A percentile compares a stretch with the other conserved stretches of the same genome.
Evolutionary conservation across 2,113 vertebrate species (phyloP).

Genomic region (Nothoprocta pentlandii): DNA sequence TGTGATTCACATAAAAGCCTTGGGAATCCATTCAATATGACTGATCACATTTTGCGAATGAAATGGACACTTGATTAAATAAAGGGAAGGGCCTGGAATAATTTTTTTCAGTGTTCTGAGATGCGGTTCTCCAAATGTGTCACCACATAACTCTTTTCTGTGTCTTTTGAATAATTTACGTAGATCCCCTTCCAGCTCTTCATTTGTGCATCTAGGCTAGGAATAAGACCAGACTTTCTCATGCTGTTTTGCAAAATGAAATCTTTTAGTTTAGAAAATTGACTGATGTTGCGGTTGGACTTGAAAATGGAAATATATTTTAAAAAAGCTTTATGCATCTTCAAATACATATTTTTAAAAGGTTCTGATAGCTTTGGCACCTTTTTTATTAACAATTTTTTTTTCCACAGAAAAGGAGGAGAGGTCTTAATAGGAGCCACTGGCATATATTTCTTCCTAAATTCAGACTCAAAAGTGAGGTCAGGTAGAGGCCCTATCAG

Average conservation of each 20-base stretch:
- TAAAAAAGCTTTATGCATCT: background rate
- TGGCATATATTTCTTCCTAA: background rate
- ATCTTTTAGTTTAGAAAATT: background rate
- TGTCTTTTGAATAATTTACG: background rate
- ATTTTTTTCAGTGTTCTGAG: background rate
- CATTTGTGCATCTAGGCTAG: rapidly evolving
- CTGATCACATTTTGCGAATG: background rate
- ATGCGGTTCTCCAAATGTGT: background rate
- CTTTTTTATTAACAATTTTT: background rate
- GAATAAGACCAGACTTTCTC: background rate
- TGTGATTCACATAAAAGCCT: background rate
- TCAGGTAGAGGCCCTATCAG: background rate
- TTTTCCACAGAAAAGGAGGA: background rate
- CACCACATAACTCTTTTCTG: background rate
- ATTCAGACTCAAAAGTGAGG: background rate
- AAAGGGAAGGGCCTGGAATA: background rate
- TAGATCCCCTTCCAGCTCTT: background rate
- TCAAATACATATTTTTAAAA: background rate
- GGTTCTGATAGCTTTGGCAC: background rate
- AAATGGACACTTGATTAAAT: background rate
- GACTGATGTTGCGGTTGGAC: background rate
- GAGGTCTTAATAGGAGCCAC: background rate
- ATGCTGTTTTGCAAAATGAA: background rate
- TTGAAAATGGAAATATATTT: background rate
- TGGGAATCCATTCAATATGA: background rate